phyloP scores from a whole-genome alignment of 2,113 vertebrate genomes.

The Chionis minor region DNA sequence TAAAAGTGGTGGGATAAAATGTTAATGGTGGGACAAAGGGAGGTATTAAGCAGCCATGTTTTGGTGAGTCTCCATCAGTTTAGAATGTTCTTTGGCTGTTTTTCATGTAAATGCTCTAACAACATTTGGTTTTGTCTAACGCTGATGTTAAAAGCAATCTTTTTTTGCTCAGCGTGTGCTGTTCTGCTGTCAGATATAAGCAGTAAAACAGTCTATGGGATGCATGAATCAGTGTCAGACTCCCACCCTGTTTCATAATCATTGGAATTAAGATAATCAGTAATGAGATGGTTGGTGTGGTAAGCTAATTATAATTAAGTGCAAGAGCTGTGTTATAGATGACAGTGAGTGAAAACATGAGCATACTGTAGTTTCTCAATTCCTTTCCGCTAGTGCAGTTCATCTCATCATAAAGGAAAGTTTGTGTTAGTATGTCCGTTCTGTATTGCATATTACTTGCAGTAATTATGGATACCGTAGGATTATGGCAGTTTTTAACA shows the following conservation, averaged over 20 bases:
- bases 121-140: neutral
- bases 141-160: neutral
- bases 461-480: too few species aligned
- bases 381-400: neutral
- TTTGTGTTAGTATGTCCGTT: neutral
- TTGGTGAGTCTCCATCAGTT: neutral
- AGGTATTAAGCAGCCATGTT: neutral
- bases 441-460: neutral
- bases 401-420: neutral
- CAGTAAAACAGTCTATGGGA: neutral
- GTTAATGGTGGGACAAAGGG: neutral
- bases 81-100: neutral
- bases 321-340: neutral
- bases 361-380: neutral
- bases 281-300: slow-evolving; percentile 41
- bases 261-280: slow-evolving; percentile 41
- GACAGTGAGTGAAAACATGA: slow-evolving; percentile 17
- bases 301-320: slow-evolving; percentile 49
- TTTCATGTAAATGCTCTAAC: neutral
- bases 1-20: neutral
- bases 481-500: neutral
- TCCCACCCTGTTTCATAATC: slow-evolving; percentile 26
- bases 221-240: slow-evolving; percentile 25
- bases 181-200: neutral
- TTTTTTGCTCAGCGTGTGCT: neutral